Conservation (phyloP, 2,797 vertebrate genomes). For the Aphelocoma californica region DNA sequence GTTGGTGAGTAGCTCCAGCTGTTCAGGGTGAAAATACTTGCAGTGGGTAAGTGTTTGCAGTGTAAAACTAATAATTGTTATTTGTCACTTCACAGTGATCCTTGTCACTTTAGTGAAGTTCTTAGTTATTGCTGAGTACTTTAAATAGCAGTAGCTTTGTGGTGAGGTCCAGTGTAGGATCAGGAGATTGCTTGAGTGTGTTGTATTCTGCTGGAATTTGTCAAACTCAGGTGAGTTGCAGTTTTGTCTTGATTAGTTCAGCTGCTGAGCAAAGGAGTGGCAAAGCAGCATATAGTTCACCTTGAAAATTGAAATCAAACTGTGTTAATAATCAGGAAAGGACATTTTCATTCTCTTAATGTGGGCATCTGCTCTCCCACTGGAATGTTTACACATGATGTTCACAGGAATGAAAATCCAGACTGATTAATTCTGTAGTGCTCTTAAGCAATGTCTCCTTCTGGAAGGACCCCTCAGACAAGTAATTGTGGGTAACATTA, state of each 20-base stretch:
- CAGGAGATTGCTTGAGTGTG: not conserved
- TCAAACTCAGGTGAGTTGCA: not conserved
- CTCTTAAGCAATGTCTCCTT: not conserved
- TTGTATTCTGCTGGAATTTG: not conserved
- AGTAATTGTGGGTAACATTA: not conserved
- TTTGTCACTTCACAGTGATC: not conserved
- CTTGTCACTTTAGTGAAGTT: not conserved
- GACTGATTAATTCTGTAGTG: not conserved
- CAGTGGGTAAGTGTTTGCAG: not conserved
- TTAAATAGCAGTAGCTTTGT: not conserved
- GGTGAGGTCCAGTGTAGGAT: not conserved
- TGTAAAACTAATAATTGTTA: not conserved
- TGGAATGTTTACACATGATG: not conserved
- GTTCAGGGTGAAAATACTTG: not conserved
- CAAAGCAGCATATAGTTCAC: not conserved
- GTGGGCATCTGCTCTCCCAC: not conserved
- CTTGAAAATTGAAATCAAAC: not conserved
- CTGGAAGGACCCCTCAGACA: not conserved
- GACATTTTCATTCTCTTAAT: not conserved
- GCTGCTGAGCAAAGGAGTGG: not conserved
- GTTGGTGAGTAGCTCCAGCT: not conserved
- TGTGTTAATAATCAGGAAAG: not conserved
- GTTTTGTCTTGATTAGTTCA: not conserved
- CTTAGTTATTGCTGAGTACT: not conserved
- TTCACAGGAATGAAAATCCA: not conserved